A percentile compares a stretch with the other conserved stretches of the same genome.
phyloP scores from a whole-genome alignment of 2,113 vertebrate genomes.

The Cathartes aura region DNA sequence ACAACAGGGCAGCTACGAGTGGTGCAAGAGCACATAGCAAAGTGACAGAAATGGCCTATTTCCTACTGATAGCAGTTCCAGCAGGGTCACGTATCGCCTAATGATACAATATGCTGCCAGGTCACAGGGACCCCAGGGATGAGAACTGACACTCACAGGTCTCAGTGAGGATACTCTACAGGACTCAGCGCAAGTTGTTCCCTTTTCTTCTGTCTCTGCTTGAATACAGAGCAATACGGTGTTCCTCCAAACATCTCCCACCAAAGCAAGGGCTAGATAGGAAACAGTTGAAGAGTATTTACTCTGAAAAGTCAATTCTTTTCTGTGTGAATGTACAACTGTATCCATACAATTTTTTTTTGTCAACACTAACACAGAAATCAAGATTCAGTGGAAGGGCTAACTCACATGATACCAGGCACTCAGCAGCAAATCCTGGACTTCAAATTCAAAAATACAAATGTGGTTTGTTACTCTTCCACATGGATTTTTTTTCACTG shows the following conservation, averaged over 20 bases:
- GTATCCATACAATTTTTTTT: neutral
- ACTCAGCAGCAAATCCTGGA: neutral
- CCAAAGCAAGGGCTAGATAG: neutral
- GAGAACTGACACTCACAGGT: neutral
- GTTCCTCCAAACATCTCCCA: neutral
- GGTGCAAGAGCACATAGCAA: neutral
- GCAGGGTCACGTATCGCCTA: accelerated
- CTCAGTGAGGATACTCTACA: neutral
- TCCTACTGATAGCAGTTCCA: neutral
- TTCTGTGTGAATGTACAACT: neutral
- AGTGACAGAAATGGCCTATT: neutral
- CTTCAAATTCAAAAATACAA: neutral
- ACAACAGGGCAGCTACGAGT: accelerated
- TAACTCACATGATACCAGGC: neutral
- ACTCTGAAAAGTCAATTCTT: neutral
- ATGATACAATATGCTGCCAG: accelerated
- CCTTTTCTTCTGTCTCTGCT: neutral
- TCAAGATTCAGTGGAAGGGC: neutral
- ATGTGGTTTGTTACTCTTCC: neutral
- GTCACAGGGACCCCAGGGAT: neutral
- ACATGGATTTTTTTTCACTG: neutral
- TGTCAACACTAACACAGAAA: neutral
- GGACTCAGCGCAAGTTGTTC: neutral
- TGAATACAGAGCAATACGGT: neutral
- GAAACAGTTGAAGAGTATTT: neutral